A percentile compares a stretch with the other conserved stretches of the same genome.
phyloP scores from a whole-genome alignment of 2,797 vertebrate genomes.

The Sciurus vulgaris region DNA sequence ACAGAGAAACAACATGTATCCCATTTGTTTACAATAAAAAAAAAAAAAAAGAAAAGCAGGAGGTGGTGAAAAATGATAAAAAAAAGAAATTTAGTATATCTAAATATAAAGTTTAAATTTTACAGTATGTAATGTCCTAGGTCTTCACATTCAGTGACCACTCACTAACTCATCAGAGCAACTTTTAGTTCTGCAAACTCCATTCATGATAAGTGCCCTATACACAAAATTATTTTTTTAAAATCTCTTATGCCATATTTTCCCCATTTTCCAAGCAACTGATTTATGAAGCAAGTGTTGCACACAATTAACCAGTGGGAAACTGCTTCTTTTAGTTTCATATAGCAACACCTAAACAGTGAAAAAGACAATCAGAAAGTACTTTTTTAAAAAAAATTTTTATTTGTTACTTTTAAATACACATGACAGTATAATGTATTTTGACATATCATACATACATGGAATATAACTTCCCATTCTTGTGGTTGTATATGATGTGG shows the following conservation, averaged over 20 bases:
- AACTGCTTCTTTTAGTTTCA: background rate
- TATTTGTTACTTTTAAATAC: too few relatives aligned
- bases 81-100: background rate
- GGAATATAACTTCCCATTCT: too few relatives aligned
- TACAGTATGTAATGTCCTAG: background rate
- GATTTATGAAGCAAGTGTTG: background rate
- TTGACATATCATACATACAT: too few relatives aligned
- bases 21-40: too few relatives aligned
- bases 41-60: too few relatives aligned
- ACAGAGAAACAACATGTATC: too few relatives aligned
- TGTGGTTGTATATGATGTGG: too few relatives aligned
- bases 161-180: background rate
- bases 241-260: too few relatives aligned
- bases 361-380: background rate
- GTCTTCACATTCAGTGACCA: background rate
- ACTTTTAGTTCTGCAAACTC: background rate
- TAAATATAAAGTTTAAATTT: background rate
- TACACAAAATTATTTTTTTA: background rate
- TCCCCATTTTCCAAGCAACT: slow-evolving; percentile 6
- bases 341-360: background rate
- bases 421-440: too few relatives aligned
- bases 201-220: background rate
- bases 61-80: too few relatives aligned
- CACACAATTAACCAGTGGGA: background rate
- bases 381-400: too few relatives aligned